phyloP scores from a whole-genome alignment of 2,797 vertebrate genomes.

The Cottoperca gobio region DNA sequence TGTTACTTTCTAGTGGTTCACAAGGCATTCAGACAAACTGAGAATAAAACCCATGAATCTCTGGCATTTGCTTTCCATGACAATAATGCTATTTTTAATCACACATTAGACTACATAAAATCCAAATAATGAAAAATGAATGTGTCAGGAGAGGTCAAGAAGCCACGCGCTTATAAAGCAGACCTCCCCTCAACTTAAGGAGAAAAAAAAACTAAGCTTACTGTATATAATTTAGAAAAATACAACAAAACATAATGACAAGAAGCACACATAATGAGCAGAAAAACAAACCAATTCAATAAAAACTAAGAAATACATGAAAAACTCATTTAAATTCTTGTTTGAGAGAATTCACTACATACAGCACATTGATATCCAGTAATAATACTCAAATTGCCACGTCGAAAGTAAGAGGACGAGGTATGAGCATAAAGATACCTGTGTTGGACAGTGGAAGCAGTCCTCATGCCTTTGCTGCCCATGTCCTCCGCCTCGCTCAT shows the following conservation, averaged over 20 bases:
- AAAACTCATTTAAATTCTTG: background rate
- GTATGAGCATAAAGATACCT: conserved; percentile 79
- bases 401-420: background rate
- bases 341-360: background rate
- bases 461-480: conserved; percentile 80
- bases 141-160: too few relatives aligned
- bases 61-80: background rate
- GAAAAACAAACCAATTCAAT: too few relatives aligned
- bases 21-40: background rate
- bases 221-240: too few relatives aligned
- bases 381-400: background rate
- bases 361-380: background rate
- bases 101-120: too few relatives aligned
- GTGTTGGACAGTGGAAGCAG: conserved; percentile 83
- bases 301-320: too few relatives aligned
- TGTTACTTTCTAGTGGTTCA: background rate
- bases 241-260: too few relatives aligned
- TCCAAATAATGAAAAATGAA: too few relatives aligned
- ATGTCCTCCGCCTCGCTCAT: conserved; percentile 89
- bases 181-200: too few relatives aligned
- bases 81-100: background rate
- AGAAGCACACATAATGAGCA: too few relatives aligned
- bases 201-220: too few relatives aligned
- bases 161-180: too few relatives aligned
- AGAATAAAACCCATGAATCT: background rate